Conservation (phyloP, 2,888 invertebrate species). For the Saturnia pavonia region DNA sequence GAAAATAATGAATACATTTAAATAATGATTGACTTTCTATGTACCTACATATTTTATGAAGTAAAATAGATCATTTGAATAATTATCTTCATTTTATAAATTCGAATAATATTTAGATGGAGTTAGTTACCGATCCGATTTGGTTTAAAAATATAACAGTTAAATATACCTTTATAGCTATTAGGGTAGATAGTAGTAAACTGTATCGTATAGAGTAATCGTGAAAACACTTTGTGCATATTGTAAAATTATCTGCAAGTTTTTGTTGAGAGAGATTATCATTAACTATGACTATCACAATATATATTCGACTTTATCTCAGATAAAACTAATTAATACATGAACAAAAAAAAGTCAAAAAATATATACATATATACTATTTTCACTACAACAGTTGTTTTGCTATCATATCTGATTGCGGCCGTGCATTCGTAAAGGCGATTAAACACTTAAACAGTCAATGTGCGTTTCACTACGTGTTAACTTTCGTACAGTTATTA, state of each 20-base stretch:
- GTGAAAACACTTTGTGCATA: too few relatives aligned
- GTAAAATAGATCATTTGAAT: background rate
- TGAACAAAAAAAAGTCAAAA: background rate
- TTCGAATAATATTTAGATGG: background rate
- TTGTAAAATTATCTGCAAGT: too few relatives aligned
- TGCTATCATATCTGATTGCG: background rate
- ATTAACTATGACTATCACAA: too few relatives aligned
- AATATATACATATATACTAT: background rate
- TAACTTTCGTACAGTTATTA: conserved; percentile 30
- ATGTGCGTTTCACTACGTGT: conserved; percentile 26
- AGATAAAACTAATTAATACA: too few relatives aligned
- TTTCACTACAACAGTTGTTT: background rate
- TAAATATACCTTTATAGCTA: too few relatives aligned
- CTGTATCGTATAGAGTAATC: too few relatives aligned
- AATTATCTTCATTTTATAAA: background rate
- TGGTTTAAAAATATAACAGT: background rate
- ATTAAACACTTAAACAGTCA: conserved; percentile 34
- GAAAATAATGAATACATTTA: background rate
- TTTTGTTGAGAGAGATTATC: too few relatives aligned
- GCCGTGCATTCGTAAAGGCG: conserved; percentile 27
- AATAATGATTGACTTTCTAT: background rate
- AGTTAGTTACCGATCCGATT: background rate
- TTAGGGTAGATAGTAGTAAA: too few relatives aligned
- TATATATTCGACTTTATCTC: too few relatives aligned
- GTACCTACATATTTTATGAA: background rate